Evolutionary conservation across 2,888 invertebrate species (phyloP), one percentile per base, ranked within the genome.

Genomic region (Drosophila prolongata): DNA sequence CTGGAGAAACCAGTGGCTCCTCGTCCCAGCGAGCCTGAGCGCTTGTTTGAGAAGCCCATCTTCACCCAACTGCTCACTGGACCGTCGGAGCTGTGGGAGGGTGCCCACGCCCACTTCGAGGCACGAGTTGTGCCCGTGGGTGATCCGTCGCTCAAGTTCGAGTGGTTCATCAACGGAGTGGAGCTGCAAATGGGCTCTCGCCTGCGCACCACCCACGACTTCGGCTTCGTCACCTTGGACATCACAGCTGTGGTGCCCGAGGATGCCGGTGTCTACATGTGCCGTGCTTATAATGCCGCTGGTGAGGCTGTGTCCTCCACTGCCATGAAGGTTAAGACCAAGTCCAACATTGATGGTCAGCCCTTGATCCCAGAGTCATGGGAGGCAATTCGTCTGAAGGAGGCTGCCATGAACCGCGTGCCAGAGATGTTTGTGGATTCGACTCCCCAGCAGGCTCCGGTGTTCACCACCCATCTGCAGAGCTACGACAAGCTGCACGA

Each of bases 91-190:
- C 93, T 98, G 10, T 97, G 97, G 96, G 98, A 98, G 93, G 97
- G 97, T 5, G 96, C 97, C 91, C 95, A 96, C 81, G 98, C 97
- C 56, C 97, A 96, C 92, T 98, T 97, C 87, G 97, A 98, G 92
- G 97, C 97, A 54, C 95, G 97, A 53, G 97, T 98, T 27, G 97
- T 97, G 43, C 98, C 98, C 10, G 97, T 98, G 61, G 98, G 98
- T 8, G 99, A 99, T 92, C 95, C 98, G 3, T 97, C 95, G 80
- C 94, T 99, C 89, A 94, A 96, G 86, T 98, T 98, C 87, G 97
- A 98, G 93, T 99, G 99, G 99, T 98, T 96, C 92, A 96, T 98
- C 77, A 98, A 99, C 91, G 98, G 98, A 57, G 95, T 97, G 6
- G 98, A 98, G 92, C 94, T 99, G 52, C 96, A 97, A 93, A 95